phyloP scores from a whole-genome alignment of 2,888 invertebrate genomes.

The Proisotoma minuta region DNA sequence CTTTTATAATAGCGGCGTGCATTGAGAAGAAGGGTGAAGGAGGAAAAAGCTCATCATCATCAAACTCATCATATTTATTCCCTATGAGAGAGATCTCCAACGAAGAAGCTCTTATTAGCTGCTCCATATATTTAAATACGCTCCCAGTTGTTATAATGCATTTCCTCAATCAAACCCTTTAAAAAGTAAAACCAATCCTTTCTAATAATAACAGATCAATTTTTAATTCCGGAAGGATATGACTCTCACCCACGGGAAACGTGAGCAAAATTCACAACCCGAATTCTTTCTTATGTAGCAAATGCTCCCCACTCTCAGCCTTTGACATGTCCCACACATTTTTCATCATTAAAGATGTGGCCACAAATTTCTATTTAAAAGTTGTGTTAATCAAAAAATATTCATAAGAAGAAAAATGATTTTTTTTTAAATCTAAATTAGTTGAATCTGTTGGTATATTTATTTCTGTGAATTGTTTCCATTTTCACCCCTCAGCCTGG shows the following conservation, averaged over 20 bases:
- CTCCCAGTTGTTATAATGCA: slow-evolving; percentile 9
- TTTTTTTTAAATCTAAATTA: no score
- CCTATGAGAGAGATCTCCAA: no score
- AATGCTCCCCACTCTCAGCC: no score
- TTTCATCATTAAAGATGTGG: no score
- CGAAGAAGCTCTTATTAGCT: not conserved
- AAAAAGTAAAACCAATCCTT: slow-evolving; percentile 27
- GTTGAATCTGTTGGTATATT: no score
- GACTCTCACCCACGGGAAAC: slow-evolving; percentile 24
- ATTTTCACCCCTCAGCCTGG: no score
- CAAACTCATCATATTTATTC: not conserved
- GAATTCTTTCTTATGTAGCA: no score
- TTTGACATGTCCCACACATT: no score
- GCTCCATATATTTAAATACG: not conserved
- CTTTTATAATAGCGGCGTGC: not conserved
- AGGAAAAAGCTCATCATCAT: slow-evolving; percentile 22
- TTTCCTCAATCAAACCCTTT: slow-evolving; percentile 14
- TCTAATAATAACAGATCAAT: slow-evolving; percentile 37
- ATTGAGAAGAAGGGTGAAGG: slow-evolving; percentile 7
- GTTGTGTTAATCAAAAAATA: no score
- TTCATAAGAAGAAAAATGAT: no score
- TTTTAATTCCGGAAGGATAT: slow-evolving; percentile 31
- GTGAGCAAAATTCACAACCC: slow-evolving; percentile 37
- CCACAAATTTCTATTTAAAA: no score
- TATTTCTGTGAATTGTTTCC: no score